Percentiles rank a stretch among this genome's conserved stretches.
These are phyloP conservation scores for Ammodytes dubius DNA, from an alignment of 2,113 vertebrate species.

Conservation along the genomic window DNA sequence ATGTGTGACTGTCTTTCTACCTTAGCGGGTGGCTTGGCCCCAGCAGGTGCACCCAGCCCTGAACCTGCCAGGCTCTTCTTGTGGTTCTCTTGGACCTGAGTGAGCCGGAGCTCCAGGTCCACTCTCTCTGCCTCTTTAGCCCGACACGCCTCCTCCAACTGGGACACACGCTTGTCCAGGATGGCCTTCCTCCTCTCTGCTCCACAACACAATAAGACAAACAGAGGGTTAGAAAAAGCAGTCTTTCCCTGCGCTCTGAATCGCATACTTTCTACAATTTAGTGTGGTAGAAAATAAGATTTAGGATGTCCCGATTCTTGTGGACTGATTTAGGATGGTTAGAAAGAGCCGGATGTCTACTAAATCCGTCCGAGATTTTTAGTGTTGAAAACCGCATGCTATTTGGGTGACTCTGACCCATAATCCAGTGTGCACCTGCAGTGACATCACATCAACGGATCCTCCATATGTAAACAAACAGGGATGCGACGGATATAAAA, in stretches of 20 bases:
- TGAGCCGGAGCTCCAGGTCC: constrained; percentile 92
- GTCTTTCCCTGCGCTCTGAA: too few species aligned
- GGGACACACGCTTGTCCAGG: constrained; percentile 84
- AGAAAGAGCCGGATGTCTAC: too few species aligned
- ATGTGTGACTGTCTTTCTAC: constrained; percentile 69
- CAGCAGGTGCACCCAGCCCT: constrained; percentile 84
- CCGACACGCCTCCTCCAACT: constrained; percentile 90
- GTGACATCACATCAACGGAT: too few species aligned
- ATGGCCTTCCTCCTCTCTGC: constrained; percentile 85
- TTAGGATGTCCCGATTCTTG: too few species aligned
- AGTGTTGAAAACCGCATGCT: too few species aligned
- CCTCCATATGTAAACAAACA: too few species aligned
- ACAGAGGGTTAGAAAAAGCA: not conserved
- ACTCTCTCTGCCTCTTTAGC: constrained; percentile 90
- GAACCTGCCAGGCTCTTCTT: constrained; percentile 94
- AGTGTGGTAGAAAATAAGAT: too few species aligned
- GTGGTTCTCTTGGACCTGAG: constrained; percentile 92
- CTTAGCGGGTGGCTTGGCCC: constrained; percentile 81
- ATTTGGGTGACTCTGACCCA: not conserved
- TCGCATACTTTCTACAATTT: too few species aligned
- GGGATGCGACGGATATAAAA: too few species aligned
- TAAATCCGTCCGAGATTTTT: too few species aligned
- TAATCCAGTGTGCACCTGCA: not conserved
- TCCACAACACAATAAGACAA: not conserved
- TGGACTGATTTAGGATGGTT: too few species aligned